Evolutionary conservation across 2,113 vertebrate genomes (phyloP).

Genomic region (Polypterus bichir): DNA sequence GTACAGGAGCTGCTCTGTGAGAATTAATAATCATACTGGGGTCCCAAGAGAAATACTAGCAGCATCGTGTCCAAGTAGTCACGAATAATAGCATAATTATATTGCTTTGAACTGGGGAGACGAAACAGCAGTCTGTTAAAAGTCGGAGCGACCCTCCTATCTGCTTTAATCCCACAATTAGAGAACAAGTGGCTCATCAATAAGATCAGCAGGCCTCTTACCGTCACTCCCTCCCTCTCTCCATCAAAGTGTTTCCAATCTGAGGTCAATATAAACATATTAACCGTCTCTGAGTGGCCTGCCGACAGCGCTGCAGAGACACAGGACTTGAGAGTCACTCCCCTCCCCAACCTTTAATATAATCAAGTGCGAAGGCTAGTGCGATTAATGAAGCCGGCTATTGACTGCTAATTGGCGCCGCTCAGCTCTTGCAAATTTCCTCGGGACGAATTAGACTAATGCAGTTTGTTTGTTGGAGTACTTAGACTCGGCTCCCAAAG

Average conservation of each 20-base stretch:
- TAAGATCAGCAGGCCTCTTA: neutral
- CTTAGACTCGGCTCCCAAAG: slow-evolving; percentile 49
- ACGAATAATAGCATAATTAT: too few species aligned
- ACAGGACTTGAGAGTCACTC: slow-evolving; percentile 42
- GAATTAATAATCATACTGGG: too few species aligned
- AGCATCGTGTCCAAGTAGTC: too few species aligned
- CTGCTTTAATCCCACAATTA: neutral
- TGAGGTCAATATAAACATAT: slow-evolving; percentile 53
- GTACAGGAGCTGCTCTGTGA: too few species aligned
- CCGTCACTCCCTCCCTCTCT: slow-evolving; percentile 7
- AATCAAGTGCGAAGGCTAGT: slow-evolving; percentile 96
- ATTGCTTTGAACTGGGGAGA: too few species aligned
- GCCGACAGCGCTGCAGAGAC: slow-evolving; percentile 51
- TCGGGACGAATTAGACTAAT: slow-evolving; percentile 67
- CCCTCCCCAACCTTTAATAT: slow-evolving; percentile 62
- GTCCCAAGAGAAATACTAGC: too few species aligned
- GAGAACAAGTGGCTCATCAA: neutral
- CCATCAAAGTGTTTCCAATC: slow-evolving; percentile 28
- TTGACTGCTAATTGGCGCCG: slow-evolving; percentile 99
- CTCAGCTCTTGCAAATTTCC: slow-evolving; percentile 93
- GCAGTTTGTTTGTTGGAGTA: slow-evolving; percentile 64
- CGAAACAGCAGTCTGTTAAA: too few species aligned
- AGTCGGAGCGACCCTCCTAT: too few species aligned
- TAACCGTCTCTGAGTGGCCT: slow-evolving; percentile 41
- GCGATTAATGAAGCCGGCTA: slow-evolving; percentile 84